Percentiles rank a stretch among this genome's conserved stretches.
Conservation (phyloP, 1,140 invertebrate genomes). For the Macrosteles quadrilineatus region DNA sequence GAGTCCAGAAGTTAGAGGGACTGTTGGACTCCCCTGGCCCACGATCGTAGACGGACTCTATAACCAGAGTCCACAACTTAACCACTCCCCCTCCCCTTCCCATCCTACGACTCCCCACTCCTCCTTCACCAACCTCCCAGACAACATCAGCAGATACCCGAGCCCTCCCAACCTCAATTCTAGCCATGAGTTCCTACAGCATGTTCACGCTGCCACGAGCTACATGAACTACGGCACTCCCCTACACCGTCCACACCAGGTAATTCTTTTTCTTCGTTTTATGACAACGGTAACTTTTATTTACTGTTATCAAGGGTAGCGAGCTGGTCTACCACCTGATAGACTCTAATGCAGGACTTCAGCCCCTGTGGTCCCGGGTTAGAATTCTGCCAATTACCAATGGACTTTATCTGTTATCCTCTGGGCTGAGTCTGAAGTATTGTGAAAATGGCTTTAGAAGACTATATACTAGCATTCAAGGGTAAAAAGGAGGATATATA, state of each 20-base stretch:
- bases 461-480: too few relatives aligned
- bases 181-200: conserved; percentile 23
- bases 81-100: neutral
- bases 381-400: too few relatives aligned
- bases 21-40: conserved; percentile 32
- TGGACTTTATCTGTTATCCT: too few relatives aligned
- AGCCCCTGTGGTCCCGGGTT: too few relatives aligned
- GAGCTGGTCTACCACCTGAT: too few relatives aligned
- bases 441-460: too few relatives aligned
- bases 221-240: conserved; percentile 23
- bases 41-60: conserved; percentile 28
- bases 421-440: too few relatives aligned
- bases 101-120: neutral
- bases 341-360: too few relatives aligned
- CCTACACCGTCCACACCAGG: neutral
- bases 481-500: too few relatives aligned
- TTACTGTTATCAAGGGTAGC: too few relatives aligned
- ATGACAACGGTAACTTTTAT: too few relatives aligned
- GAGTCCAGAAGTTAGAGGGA: conserved; percentile 38
- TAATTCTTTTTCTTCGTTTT: too few relatives aligned
- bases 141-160: conserved; percentile 6
- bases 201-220: conserved; percentile 21
- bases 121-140: neutral
- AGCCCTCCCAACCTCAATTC: conserved; percentile 19
- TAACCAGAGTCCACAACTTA: neutral